These are phyloP conservation scores for Indicator maculatus DNA, from an alignment of 2,113 vertebrate species.

Conservation along the genomic window DNA sequence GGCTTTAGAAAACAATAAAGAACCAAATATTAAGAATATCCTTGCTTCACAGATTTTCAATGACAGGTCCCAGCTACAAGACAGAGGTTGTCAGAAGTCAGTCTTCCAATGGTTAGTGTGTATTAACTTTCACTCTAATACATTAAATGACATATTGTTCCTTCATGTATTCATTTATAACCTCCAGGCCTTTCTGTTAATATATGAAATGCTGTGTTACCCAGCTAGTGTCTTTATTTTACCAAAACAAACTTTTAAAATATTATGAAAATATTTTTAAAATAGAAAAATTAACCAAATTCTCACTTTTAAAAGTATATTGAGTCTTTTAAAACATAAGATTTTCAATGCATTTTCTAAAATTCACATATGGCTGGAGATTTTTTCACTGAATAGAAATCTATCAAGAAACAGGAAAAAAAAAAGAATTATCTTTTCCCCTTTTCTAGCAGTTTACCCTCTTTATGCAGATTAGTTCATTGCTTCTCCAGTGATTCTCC, in stretches of 20 bases:
- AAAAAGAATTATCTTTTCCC: not conserved
- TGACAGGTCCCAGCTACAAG: not conserved
- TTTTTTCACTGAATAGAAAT: not conserved
- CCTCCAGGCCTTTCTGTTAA: not conserved
- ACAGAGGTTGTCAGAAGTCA: not conserved
- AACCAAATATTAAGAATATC: not conserved
- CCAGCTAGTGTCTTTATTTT: not conserved
- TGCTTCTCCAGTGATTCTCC: not conserved
- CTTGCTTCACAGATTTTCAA: not conserved
- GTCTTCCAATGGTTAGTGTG: not conserved
- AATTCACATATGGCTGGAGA: not conserved
- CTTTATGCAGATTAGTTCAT: not conserved
- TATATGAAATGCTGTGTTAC: not conserved
- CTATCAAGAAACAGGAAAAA: not conserved
- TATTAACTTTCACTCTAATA: not conserved
- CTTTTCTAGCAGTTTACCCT: not conserved
- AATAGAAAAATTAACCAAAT: not conserved
- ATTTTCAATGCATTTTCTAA: not conserved
- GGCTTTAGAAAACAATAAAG: not conserved
- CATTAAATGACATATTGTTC: not conserved
- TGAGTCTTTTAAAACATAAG: not conserved
- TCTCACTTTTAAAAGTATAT: not conserved
- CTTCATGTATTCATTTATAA: not conserved
- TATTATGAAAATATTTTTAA: not conserved
- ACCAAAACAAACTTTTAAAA: not conserved